Base-by-base conservation (phyloP, 2,113 vertebrate genomes). In the Electrona antarctica region DNA sequence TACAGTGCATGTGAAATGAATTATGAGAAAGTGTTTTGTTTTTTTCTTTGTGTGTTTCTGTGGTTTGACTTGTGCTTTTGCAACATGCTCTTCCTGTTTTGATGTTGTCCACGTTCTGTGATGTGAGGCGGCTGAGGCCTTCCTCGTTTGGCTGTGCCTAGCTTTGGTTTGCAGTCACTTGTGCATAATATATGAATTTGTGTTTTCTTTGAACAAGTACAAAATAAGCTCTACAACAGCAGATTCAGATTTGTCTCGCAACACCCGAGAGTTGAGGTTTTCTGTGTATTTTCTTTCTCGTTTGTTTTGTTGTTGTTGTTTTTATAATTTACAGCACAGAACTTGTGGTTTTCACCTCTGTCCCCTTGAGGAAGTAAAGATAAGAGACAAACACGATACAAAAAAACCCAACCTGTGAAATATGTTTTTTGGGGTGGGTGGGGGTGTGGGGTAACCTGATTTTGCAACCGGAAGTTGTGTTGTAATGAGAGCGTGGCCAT, bases 351-450 rank as follows among this genome's bases (percentile, higher is more conserved):
- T 88, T 85, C 74, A 86, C 83, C 77, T 41, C 66, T 77, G 67
- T 83, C 66, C 75, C 85, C 77, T 86, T 89, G 88, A 92, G 92
- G 92, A 94, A 93, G 89, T 90, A 85, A 90, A 85, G 86, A 87
- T 86, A 67, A 66, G 57, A 67, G 67, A 46, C 82, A 84, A 73
- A 84, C 33, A 41, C 33, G 1, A 41, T 41, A 69, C 62, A 77
- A 54, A 74, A 73, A 84, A 68, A 81, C 68, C 66, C n/a, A 58
- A 51, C 80, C 86, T 80, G 41, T 81, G 85, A 87, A 91, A 80
- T 74, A 69, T 76, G 69, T 71, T 70, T 72, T 86, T 74, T 84
- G 73, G 72, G 72, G 73, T 80, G 73, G 59, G 55, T 55, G 52
- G 56, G n/a, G 46, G 41, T 29, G 69, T 76, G 77, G 87, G 51